phyloP scores from a whole-genome alignment of 2,113 vertebrate species.

The Chloropsis cyanopogon region DNA sequence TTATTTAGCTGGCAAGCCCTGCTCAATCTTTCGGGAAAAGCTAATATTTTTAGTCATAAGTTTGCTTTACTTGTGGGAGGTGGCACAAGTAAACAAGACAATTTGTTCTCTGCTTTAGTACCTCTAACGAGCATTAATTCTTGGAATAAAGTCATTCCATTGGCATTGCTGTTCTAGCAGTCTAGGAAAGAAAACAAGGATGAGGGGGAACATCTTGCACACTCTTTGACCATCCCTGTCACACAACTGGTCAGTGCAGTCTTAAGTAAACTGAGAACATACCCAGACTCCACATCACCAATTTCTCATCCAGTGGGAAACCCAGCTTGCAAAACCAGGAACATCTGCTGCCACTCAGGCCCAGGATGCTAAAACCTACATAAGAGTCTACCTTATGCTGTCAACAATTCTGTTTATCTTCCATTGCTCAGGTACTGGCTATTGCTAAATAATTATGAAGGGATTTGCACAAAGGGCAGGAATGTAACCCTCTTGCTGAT shows the following conservation, averaged over 20 bases:
- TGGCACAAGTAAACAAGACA: neutral
- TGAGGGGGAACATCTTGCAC: neutral
- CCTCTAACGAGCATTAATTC: neutral
- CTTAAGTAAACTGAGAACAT: conserved; percentile 25
- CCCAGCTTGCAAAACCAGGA: neutral
- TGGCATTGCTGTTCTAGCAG: neutral
- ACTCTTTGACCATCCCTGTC: neutral
- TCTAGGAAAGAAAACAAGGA: neutral
- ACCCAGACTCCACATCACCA: conserved; percentile 33
- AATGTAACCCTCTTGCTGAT: neutral
- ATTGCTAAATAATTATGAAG: neutral
- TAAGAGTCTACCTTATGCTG: neutral
- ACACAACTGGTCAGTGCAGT: neutral
- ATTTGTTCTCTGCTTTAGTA: neutral
- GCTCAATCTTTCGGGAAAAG: neutral
- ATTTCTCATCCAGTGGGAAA: conserved; percentile 7
- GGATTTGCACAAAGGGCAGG: neutral
- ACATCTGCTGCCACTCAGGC: conserved; percentile 33
- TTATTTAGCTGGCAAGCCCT: neutral
- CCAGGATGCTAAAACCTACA: neutral
- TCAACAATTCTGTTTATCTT: neutral
- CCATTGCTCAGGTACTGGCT: neutral
- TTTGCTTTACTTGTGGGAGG: neutral
- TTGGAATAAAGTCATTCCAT: neutral
- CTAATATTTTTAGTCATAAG: neutral